Evolutionary conservation across 2,797 vertebrate species (phyloP).

Genomic region (Podarcis lilfordi): DNA sequence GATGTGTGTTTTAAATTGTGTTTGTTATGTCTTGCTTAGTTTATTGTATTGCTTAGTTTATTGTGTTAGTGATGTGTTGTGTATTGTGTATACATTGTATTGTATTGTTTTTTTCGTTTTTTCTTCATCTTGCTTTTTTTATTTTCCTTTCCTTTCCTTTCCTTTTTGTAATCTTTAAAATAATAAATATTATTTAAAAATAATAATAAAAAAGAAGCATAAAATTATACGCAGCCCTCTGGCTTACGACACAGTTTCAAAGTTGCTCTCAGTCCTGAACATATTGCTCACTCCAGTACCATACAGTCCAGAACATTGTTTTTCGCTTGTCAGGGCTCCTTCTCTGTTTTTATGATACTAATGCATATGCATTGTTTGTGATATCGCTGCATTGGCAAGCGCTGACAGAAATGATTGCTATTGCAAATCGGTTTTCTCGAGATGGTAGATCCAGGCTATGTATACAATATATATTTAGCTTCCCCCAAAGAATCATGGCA

Average conservation of each 20-base stretch:
- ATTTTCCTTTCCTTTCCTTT: too few species aligned
- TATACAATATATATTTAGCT: too few species aligned
- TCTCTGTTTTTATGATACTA: background rate
- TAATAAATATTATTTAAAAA: background rate
- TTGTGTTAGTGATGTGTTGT: too few species aligned
- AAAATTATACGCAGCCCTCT: background rate
- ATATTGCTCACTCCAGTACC: background rate
- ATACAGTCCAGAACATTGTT: background rate
- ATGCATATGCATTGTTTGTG: background rate
- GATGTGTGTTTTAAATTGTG: too few species aligned
- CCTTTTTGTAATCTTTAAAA: too few species aligned
- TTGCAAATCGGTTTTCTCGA: background rate
- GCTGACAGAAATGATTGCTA: background rate
- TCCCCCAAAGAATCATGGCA: too few species aligned
- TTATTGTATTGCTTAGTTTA: too few species aligned
- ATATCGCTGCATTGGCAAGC: background rate
- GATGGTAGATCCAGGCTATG: background rate
- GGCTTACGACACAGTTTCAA: background rate
- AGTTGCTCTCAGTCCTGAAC: background rate
- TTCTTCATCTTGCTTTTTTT: too few species aligned
- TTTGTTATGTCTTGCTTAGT: too few species aligned
- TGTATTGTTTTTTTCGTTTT: too few species aligned
- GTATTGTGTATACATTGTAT: too few species aligned
- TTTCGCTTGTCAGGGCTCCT: background rate
- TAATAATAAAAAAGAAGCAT: conserved; percentile 55